Evolutionary conservation across 35 echinoderm and acorn worm genomes (phyloP).

Genomic region (Apostichopus japonicus): DNA sequence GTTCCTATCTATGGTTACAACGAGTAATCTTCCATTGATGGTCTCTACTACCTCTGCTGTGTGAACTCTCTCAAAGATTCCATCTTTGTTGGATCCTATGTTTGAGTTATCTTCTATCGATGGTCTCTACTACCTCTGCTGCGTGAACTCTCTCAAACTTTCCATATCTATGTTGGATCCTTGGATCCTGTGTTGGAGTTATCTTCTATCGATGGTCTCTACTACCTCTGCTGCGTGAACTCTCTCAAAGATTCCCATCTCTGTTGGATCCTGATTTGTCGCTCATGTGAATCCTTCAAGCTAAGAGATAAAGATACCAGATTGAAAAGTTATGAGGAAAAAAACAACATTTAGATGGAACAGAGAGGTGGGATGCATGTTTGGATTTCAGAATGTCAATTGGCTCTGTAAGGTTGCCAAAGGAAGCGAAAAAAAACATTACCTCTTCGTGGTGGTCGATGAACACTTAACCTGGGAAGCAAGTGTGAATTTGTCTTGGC

Average conservation of each 20-base stretch:
- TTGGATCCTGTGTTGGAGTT: no score
- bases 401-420: no score
- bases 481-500: no score
- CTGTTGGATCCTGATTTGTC: constrained; percentile 15
- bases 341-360: no score
- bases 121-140: background rate
- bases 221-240: background rate
- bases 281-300: constrained; percentile 23
- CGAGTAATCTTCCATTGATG: background rate
- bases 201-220: background rate
- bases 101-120: no score
- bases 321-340: background rate
- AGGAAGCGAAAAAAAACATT: no score
- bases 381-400: no score
- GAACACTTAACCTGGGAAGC: no score
- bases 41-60: background rate
- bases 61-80: background rate
- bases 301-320: background rate
- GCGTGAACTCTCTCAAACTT: background rate
- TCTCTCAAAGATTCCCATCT: constrained; percentile 17
- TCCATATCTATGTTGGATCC: constrained; percentile 35
- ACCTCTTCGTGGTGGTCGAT: no score
- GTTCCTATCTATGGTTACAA: no score
- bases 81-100: constrained; percentile 39
- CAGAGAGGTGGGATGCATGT: no score